A percentile compares a stretch with the other conserved stretches of the same genome.
Evolutionary conservation across 2,113 vertebrate species (phyloP).

Genomic region (Passer domesticus): DNA sequence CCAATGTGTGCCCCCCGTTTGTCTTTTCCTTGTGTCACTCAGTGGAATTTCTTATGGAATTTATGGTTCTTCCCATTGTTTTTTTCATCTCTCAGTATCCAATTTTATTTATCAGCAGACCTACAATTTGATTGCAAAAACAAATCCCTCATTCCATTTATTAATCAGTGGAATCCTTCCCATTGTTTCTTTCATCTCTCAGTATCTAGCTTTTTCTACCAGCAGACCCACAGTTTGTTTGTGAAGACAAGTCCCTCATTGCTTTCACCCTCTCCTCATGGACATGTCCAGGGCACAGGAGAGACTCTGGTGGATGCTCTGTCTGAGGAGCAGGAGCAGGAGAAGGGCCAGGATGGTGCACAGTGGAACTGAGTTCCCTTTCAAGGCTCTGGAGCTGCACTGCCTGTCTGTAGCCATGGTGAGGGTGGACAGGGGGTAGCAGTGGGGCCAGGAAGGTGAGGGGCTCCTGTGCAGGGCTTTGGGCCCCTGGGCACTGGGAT

Average conservation of each 20-base stretch:
- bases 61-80: not conserved
- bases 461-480: not conserved
- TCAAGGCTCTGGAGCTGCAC: not conserved
- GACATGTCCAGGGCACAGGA: too few relatives aligned
- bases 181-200: not conserved
- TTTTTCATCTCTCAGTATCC: too few relatives aligned
- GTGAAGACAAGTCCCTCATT: not conserved
- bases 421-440: not conserved
- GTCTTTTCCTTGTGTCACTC: not conserved
- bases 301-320: too few relatives aligned
- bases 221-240: not conserved
- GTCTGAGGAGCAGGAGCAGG: too few relatives aligned
- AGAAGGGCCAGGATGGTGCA: not conserved
- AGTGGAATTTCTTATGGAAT: not conserved
- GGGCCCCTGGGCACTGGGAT: not conserved
- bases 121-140: too few relatives aligned
- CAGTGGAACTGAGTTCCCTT: not conserved
- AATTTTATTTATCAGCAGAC: too few relatives aligned
- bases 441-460: not conserved
- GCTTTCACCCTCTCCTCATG: not conserved
- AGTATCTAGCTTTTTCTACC: not conserved
- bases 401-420: rapidly evolving
- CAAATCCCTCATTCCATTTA: too few relatives aligned
- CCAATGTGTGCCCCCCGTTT: not conserved
- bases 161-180: too few relatives aligned